phyloP scores from a whole-genome alignment of 2,113 vertebrate genomes.

The Ageneiosus marmoratus region DNA sequence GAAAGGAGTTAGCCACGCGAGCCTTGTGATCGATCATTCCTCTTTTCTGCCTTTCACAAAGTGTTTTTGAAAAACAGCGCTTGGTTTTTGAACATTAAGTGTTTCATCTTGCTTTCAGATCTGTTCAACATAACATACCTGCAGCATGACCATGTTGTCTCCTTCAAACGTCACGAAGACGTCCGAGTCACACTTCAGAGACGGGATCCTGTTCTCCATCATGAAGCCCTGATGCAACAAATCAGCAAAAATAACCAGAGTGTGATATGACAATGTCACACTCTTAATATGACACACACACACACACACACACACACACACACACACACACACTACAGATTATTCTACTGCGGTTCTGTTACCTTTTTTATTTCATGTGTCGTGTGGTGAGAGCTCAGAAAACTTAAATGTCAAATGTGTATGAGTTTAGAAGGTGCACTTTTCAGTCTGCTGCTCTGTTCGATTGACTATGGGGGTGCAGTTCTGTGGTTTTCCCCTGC shows the following conservation, averaged over 20 bases:
- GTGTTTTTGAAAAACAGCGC: background rate
- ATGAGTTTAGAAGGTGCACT: background rate
- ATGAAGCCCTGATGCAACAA: constrained; percentile 61
- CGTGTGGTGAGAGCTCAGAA: constrained; percentile 1
- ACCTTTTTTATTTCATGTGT: constrained; percentile 3
- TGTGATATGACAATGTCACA: background rate
- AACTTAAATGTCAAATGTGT: constrained; percentile 33
- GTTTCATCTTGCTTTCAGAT: background rate
- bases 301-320: background rate
- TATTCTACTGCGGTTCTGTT: background rate
- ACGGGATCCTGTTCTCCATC: constrained; percentile 68
- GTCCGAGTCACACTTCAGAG: constrained; percentile 67
- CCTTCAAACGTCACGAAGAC: constrained; percentile 73
- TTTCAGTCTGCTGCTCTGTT: background rate
- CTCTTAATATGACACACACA: constrained; percentile 3
- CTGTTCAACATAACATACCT: constrained; percentile 58
- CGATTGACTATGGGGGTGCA: constrained; percentile 15
- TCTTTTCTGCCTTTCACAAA: background rate
- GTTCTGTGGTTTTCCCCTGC: constrained; percentile 41
- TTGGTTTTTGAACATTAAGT: background rate
- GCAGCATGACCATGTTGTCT: constrained; percentile 69
- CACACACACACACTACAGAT: background rate
- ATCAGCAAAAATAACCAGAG: constrained; percentile 16
- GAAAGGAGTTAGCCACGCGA: constrained; percentile 32
- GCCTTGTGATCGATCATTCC: constrained; percentile 37